Evolutionary conservation across 2,113 vertebrate species (phyloP).

Genomic region (Strix uralensis): DNA sequence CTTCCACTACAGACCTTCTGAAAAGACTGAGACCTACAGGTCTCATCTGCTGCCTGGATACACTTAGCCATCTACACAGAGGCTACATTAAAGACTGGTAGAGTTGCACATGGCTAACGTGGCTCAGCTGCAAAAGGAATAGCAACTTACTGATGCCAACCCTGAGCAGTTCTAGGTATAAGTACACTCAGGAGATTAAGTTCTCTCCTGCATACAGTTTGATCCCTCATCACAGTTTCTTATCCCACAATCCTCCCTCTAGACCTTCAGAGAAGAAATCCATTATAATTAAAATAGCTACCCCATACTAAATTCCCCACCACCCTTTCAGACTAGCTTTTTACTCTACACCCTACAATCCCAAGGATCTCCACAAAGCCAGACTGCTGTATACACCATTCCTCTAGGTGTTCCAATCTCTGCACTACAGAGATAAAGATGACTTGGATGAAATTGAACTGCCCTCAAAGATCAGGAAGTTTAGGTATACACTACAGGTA

Average conservation of each 20-base stretch:
- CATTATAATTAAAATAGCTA: background rate
- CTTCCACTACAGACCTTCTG: background rate
- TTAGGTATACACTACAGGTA: background rate
- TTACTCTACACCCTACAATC: background rate
- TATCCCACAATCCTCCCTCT: background rate
- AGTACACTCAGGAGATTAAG: background rate
- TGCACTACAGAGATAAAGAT: background rate
- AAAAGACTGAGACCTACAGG: background rate
- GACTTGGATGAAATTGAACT: background rate
- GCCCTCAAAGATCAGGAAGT: background rate
- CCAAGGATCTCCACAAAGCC: background rate
- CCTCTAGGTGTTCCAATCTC: background rate
- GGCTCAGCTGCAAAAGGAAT: background rate
- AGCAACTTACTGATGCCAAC: background rate
- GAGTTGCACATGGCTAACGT: rapidly evolving
- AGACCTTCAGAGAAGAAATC: background rate
- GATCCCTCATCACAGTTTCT: background rate
- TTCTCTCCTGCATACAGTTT: background rate
- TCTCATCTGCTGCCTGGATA: background rate
- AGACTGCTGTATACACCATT: background rate
- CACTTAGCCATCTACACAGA: background rate
- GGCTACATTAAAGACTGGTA: background rate
- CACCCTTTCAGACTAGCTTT: background rate
- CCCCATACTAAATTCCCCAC: background rate
- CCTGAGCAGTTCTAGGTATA: background rate